Conservation (phyloP, 2,797 vertebrate genomes). For the Liasis olivaceus region DNA sequence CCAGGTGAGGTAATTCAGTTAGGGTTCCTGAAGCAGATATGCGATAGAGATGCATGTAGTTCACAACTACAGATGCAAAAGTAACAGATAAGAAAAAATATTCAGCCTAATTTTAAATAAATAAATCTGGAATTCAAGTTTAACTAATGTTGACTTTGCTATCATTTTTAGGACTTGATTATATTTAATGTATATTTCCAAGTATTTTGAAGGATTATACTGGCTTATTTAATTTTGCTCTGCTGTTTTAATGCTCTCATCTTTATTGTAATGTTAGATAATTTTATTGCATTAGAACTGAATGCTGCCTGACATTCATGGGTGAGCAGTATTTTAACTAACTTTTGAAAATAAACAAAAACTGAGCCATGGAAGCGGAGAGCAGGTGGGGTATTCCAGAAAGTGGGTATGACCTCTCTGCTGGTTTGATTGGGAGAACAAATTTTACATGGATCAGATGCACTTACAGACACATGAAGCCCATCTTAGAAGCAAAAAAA, state of each 20-base stretch:
- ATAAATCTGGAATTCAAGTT: background rate
- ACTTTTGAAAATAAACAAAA: background rate
- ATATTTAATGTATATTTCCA: background rate
- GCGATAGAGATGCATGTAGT: background rate
- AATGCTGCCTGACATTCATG: background rate
- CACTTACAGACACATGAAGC: background rate
- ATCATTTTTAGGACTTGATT: background rate
- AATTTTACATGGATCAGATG: background rate
- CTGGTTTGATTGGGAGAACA: background rate
- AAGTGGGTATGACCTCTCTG: background rate
- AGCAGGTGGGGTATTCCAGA: background rate
- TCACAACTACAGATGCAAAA: background rate
- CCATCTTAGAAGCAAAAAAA: background rate
- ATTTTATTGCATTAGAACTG: background rate
- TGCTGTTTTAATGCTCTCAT: background rate
- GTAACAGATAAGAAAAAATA: background rate
- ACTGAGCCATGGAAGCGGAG: background rate
- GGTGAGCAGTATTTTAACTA: background rate
- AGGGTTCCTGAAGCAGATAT: too few species aligned
- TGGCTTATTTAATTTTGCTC: background rate
- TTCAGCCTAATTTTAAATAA: background rate
- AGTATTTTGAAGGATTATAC: background rate
- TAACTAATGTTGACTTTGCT: background rate
- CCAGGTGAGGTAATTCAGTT: background rate
- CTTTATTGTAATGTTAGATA: background rate